Conservation (phyloP, 2,113 vertebrate species). For the Eolophus roseicapilla region DNA sequence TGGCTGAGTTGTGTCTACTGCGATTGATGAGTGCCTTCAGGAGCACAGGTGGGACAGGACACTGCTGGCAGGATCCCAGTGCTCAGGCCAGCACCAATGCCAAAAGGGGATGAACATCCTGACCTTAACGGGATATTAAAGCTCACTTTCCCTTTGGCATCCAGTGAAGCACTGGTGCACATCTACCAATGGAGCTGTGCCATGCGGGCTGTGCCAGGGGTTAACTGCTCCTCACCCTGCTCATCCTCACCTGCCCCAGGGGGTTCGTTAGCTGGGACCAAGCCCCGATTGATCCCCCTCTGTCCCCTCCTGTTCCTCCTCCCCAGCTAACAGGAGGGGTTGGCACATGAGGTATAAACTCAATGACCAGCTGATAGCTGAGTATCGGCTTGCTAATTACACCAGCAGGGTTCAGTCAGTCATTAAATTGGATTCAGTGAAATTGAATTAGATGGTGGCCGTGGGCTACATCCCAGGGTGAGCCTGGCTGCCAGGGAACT, state of each 20-base stretch:
- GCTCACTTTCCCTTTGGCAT: neutral
- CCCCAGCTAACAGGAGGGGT: neutral
- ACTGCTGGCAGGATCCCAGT: neutral
- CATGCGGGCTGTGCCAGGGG: neutral
- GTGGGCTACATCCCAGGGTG: neutral
- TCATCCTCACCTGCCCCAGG: neutral
- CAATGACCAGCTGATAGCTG: neutral
- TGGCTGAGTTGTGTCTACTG: neutral
- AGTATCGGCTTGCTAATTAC: constrained; percentile 45
- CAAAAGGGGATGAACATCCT: neutral
- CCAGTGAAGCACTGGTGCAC: fast-evolving
- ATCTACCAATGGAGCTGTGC: fast-evolving
- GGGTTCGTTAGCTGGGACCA: fast-evolving
- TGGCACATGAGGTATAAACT: neutral
- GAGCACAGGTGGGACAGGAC: neutral
- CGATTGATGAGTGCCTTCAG: fast-evolving
- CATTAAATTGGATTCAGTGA: constrained; percentile 33
- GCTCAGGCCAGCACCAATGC: neutral
- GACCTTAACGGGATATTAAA: fast-evolving
- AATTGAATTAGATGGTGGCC: neutral
- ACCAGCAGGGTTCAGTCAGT: constrained; percentile 19
- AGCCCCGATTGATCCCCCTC: neutral
- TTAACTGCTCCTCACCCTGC: neutral
- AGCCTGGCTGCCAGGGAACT: neutral
- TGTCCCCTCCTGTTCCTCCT: neutral